Evolutionary conservation across 2,113 vertebrate species (phyloP).

Genomic region (Paratilapia polleni): DNA sequence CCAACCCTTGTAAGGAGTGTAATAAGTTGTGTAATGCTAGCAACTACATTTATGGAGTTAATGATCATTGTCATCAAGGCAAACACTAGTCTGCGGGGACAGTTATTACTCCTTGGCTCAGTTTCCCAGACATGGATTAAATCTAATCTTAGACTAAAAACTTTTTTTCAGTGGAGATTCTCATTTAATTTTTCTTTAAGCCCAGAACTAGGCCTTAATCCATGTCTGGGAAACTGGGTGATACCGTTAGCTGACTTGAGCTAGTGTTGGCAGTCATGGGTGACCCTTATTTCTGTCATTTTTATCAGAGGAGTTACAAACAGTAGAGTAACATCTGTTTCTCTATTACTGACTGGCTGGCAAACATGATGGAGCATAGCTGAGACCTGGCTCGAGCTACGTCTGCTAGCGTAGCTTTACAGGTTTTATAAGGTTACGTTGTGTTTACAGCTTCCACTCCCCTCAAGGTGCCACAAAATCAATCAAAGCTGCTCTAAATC

Average conservation of each 20-base stretch:
- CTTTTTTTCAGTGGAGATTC: not conserved
- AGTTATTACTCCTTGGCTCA: not conserved
- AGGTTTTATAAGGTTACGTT: not conserved
- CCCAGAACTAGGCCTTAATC: not conserved
- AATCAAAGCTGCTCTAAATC: not conserved
- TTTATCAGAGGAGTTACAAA: not conserved
- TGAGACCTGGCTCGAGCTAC: not conserved
- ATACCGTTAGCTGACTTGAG: not conserved
- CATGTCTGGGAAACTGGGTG: not conserved
- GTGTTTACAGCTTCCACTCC: not conserved
- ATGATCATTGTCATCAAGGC: not conserved
- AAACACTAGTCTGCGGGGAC: not conserved
- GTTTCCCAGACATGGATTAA: not conserved
- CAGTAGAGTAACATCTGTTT: not conserved
- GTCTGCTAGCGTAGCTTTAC: not conserved
- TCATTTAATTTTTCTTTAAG: too few species aligned
- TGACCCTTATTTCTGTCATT: rapidly evolving
- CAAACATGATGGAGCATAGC: not conserved
- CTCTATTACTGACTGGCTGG: not conserved
- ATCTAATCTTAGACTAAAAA: not conserved
- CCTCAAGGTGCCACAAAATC: not conserved
- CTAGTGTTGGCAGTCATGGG: not conserved
- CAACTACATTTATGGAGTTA: not conserved
- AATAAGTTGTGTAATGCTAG: not conserved
- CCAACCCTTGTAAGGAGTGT: not conserved